A percentile compares a stretch with the other conserved stretches of the same genome.
These are phyloP conservation scores for Paedocypris micromegethes DNA, from an alignment of 2,797 vertebrate genomes.

Conservation along the genomic window DNA sequence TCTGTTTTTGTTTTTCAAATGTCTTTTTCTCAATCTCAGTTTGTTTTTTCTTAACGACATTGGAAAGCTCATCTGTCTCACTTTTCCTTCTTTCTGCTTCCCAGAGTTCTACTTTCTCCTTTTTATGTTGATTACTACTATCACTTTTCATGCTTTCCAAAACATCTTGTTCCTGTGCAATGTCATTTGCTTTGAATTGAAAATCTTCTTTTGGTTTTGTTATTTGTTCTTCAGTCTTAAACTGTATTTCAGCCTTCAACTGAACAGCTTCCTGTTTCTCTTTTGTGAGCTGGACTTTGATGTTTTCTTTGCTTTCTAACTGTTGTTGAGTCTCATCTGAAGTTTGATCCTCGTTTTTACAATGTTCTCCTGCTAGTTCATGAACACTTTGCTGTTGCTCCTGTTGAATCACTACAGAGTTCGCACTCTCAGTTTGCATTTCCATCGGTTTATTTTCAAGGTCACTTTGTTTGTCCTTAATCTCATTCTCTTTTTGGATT, in stretches of 20 bases:
- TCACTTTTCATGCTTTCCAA: conserved; percentile 23
- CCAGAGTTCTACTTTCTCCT: conserved; percentile 14
- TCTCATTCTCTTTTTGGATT: conserved; percentile 4
- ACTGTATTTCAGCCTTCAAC: conserved; percentile 20
- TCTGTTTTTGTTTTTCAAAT: conserved; percentile 20
- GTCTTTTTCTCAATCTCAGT: conserved; percentile 10
- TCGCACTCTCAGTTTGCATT: conserved; percentile 12
- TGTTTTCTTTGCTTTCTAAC: conserved; percentile 13
- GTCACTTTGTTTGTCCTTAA: conserved; percentile 12
- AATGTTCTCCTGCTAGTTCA: conserved; percentile 1
- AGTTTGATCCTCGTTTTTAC: conserved; percentile 3
- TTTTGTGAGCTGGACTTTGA: conserved; percentile 1
- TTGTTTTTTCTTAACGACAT: conserved; percentile 13
- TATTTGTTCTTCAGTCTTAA: conserved; percentile 6
- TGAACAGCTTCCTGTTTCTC: conserved; percentile 16
- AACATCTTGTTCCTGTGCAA: conserved; percentile 8
- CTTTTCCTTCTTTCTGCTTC: conserved; percentile 23
- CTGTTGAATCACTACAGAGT: conserved; percentile 9
- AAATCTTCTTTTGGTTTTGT: conserved; percentile 14
- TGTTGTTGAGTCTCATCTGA: conserved; percentile 22
- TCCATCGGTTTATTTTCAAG: conserved; percentile 16
- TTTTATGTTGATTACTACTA: conserved; percentile 4
- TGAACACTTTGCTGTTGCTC: conserved; percentile 20
- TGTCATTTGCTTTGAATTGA: conserved; percentile 14
- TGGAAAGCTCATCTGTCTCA: conserved; percentile 15